Evolutionary conservation across 1,140 invertebrate genomes (phyloP), one percentile per base, ranked within the genome.

Genomic region (Portunus trituberculatus): DNA sequence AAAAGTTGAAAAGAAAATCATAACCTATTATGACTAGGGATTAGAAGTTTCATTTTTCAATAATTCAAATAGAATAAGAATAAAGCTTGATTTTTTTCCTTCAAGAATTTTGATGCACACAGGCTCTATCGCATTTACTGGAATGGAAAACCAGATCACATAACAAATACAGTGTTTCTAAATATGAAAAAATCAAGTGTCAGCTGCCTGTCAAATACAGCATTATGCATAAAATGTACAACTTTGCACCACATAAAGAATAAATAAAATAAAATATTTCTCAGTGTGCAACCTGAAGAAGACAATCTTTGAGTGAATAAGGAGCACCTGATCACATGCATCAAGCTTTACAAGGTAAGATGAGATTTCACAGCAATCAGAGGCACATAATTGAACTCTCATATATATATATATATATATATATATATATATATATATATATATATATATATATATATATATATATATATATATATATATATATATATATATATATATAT

Each of bases 321-420:
- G 8, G 20, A 76, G 20, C 67, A 76, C 67, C 25, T 25, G 67
- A 76, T 76, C 67, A 76, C 20, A 76, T 76, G 20, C 67, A 76
- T 25, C 10, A 76, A 76, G 25, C 67, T 76, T 59, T 76, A 20
- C 10, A 76, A n/a, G 67, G n/a, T 76, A n/a, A 76, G 67, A n/a
- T n/a, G 67, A 76, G 67, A 76, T 76, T 76, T 76, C 67, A 76
- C 67, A 76, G 67, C 20, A 76, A 76, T 76, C 67, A 76, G 67
- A 76, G 67, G 67, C 67, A 76, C 25, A 76, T 8, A 76, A 76
- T 76, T 76, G 16, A 76, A n/a, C 67, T 76, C 20, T 76, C 16
- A 25, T 8, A 76, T n/a, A 76, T n/a, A n/a, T 20, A 59, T 20
- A 10, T 10, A 59, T 14, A 59, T 59, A 59, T 59, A 20, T 59